Evolutionary conservation across 2,113 vertebrate species (phyloP).

Genomic region (Peromyscus polionotus): DNA sequence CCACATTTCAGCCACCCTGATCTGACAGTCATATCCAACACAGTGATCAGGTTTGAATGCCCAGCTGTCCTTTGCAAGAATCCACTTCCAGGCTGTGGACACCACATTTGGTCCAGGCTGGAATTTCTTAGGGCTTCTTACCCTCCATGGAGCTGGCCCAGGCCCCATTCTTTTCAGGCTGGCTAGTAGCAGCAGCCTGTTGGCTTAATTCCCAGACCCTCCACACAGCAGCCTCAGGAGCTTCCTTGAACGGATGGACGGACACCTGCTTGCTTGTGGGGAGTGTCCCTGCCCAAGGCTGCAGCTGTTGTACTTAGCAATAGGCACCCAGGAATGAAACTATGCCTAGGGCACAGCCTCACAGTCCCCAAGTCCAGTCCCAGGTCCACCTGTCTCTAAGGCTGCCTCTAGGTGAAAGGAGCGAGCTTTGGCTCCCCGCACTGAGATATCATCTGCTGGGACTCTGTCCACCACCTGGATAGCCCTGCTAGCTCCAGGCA

Average conservation of each 20-base stretch:
- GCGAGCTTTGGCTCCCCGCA: too few species aligned
- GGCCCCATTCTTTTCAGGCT: background rate
- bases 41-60: too few species aligned
- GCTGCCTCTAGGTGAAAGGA: background rate
- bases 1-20: background rate
- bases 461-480: background rate
- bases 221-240: background rate
- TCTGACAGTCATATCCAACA: background rate
- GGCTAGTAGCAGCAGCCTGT: background rate
- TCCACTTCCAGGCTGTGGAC: background rate
- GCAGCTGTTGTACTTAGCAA: background rate
- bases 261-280: too few species aligned
- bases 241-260: background rate
- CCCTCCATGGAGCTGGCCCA: background rate
- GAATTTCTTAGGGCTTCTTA: background rate
- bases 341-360: background rate
- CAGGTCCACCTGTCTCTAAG: background rate
- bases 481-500: background rate
- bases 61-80: background rate
- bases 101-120: background rate
- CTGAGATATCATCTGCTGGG: rapidly evolving
- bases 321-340: background rate
- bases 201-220: background rate
- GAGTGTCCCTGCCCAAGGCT: background rate
- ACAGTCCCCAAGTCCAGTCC: background rate